phyloP scores from a whole-genome alignment of 35 echinoderm and acorn worm species.

The Lytechinus pictus region DNA sequence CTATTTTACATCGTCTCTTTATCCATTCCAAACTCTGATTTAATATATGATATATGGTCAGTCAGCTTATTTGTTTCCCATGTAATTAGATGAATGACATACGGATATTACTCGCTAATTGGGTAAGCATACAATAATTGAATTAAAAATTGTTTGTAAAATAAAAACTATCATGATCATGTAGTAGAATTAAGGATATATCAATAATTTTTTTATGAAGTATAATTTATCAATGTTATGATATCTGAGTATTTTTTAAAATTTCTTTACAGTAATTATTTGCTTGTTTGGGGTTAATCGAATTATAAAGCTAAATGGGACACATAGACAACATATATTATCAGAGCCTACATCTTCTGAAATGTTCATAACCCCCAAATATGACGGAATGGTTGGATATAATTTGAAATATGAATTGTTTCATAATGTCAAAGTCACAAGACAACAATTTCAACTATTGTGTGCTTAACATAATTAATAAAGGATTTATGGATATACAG shows the following conservation, averaged over 20 bases:
- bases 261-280: too few relatives aligned
- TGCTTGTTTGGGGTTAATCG: too few relatives aligned
- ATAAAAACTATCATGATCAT: background rate
- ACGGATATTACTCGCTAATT: background rate
- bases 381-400: too few relatives aligned
- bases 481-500: background rate
- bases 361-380: too few relatives aligned
- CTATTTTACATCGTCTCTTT: too few relatives aligned
- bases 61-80: background rate
- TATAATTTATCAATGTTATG: background rate
- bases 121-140: background rate
- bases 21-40: too few relatives aligned
- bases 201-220: background rate
- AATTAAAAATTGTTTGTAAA: background rate
- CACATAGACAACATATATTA: too few relatives aligned
- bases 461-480: background rate
- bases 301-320: too few relatives aligned
- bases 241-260: background rate
- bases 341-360: too few relatives aligned
- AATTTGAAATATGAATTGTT: too few relatives aligned
- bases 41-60: too few relatives aligned
- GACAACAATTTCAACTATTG: background rate
- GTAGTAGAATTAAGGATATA: background rate
- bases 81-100: background rate
- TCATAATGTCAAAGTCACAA: too few relatives aligned